Evolutionary conservation across 2,888 invertebrate genomes (phyloP), one percentile per base, ranked within the genome.

Genomic region (Mythimna pallens): DNA sequence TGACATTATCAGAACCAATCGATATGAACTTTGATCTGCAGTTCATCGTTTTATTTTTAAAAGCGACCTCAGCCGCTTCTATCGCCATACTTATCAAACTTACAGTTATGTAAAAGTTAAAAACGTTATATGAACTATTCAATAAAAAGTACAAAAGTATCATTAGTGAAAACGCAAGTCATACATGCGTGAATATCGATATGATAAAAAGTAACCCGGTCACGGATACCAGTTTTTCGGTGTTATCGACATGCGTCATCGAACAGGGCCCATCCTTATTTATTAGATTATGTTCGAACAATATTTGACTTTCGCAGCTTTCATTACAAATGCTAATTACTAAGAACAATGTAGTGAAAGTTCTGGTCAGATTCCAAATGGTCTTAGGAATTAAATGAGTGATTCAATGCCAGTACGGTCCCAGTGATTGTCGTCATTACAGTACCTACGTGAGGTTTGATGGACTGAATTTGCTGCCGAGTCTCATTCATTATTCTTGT

Each of bases 281-380:
- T 78, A 80, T 82, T 71, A 80, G 73, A 82, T 81, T 79, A 79
- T 55, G 63, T 73, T 74, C 34, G 62, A 73, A 69, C 73, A 77
- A 73, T 77, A 79, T 73, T 77, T 70, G 77, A 72, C 84, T 85
- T 88, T 85, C 81, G 72, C 76, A 78, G 76, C 83, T 83, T 81
- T 86, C 83, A 84, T 87, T 86, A 83, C 80, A 70, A 83, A 87
- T 82, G 79, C 75, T 88, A 89, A 91, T 90, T 88, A 85, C 73
- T 57, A 58, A 80, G 78, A 88, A 90, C 88, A 89, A 89, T 86
- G 78, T 73, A 87, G 92, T 86, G 92, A 92, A 92, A 92, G 91
- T 90, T 86, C n/a, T 75, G 62, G 54, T 59, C 65, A 70, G 30
- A 72, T 70, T 78, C 70, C 78, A 80, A 77, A 65, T 76, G 62